Conservation (phyloP, 2,888 invertebrate genomes). For the Trachelus troglodyta region DNA sequence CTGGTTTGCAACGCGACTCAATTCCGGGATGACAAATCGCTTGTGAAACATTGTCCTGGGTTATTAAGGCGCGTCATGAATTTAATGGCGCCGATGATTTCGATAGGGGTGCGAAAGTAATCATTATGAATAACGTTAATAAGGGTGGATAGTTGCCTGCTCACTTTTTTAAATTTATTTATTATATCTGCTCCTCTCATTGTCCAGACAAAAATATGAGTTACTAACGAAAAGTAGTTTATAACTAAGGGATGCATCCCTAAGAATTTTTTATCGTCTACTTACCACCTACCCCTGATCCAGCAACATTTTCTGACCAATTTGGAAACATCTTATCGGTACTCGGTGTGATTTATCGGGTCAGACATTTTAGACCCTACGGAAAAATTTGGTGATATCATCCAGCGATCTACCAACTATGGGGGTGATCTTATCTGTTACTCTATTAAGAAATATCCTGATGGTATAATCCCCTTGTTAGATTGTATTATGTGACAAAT, state of each 20-base stretch:
- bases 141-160: slow-evolving; percentile 11
- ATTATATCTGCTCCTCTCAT: not conserved
- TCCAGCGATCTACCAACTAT: slow-evolving; percentile 25
- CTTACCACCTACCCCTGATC: no score
- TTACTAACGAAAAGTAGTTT: no score
- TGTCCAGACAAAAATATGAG: no score
- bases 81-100: slow-evolving; percentile 55
- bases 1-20: slow-evolving; percentile 46
- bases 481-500: slow-evolving; percentile 40
- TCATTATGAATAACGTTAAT: slow-evolving; percentile 45
- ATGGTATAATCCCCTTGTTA: slow-evolving; percentile 36
- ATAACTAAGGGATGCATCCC: no score
- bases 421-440: slow-evolving; percentile 47
- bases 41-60: slow-evolving; percentile 44
- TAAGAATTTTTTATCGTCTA: no score
- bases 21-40: slow-evolving; percentile 57
- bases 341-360: not conserved
- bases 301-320: no score
- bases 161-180: slow-evolving; percentile 4
- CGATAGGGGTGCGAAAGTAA: slow-evolving; percentile 48
- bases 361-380: not conserved
- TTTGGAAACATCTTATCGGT: no score
- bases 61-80: slow-evolving; percentile 54
- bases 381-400: slow-evolving; percentile 16
- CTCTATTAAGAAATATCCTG: slow-evolving; percentile 47